These are phyloP conservation scores for Campylomormyrus tamandua DNA, from an alignment of 2,113 vertebrate species.

Conservation along the genomic window DNA sequence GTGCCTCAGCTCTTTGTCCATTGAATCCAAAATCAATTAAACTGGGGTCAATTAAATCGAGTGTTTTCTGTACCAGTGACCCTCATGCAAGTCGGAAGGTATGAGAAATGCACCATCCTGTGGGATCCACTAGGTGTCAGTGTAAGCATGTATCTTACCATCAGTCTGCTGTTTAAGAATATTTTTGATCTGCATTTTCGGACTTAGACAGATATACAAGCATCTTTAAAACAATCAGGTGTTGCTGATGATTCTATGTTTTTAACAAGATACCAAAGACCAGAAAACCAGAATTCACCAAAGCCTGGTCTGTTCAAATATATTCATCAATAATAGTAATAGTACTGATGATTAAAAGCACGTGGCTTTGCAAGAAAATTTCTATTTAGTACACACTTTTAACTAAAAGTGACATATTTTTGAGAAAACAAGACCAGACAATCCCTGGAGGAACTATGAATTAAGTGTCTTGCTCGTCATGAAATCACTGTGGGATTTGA, in stretches of 20 bases:
- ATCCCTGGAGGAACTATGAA: background rate
- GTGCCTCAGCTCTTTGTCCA: background rate
- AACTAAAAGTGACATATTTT: background rate
- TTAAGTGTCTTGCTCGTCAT: background rate
- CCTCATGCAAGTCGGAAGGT: background rate
- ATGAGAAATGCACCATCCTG: no score
- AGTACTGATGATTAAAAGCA: background rate
- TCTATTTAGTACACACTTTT: background rate
- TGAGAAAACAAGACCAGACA: background rate
- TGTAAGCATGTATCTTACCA: background rate
- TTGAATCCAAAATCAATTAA: background rate
- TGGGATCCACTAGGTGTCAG: slow-evolving; percentile 10
- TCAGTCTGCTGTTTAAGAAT: background rate
- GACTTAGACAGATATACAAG: background rate
- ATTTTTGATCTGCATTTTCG: background rate
- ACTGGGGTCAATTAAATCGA: background rate
- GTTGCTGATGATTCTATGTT: background rate
- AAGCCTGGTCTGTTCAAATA: background rate
- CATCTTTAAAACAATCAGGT: background rate
- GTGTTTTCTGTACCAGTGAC: background rate
- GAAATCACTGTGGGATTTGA: background rate
- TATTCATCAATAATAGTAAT: background rate
- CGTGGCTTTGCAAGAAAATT: background rate
- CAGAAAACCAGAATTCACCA: background rate
- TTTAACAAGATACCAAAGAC: background rate